phyloP scores from a whole-genome alignment of 2,113 vertebrate genomes.

The Hemiprocne comata region DNA sequence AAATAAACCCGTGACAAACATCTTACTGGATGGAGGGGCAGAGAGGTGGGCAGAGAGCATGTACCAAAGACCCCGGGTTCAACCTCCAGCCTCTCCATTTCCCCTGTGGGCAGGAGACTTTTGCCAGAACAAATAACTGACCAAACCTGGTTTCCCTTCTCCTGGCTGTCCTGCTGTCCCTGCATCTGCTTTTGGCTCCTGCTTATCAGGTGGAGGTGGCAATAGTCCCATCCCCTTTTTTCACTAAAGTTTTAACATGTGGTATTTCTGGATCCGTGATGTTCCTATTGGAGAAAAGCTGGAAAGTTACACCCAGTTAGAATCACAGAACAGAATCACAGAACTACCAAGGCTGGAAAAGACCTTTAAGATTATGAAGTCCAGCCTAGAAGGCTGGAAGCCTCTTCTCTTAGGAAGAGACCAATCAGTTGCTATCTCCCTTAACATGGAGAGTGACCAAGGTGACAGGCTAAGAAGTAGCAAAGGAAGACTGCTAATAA shows the following conservation, averaged over 20 bases:
- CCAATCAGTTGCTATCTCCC: neutral
- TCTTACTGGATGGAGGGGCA: neutral
- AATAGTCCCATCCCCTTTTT: neutral
- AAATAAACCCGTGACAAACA: neutral
- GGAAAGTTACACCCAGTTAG: neutral
- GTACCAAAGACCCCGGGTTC: accelerated
- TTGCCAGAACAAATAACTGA: accelerated
- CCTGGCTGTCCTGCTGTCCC: neutral
- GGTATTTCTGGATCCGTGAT: neutral
- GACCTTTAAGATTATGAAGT: too few species aligned
- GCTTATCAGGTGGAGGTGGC: neutral
- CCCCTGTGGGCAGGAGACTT: neutral
- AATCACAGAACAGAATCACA: too few species aligned
- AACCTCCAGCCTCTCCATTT: neutral
- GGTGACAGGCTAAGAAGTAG: neutral
- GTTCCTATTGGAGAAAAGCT: neutral
- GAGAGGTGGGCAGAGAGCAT: neutral
- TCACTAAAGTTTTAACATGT: neutral
- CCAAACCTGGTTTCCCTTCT: neutral
- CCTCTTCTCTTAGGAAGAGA: too few species aligned
- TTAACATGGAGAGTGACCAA: neutral
- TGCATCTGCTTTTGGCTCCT: neutral
- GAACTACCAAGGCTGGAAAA: too few species aligned
- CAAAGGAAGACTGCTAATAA: neutral
- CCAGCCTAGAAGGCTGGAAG: too few species aligned